Conservation (phyloP, 2,797 vertebrate species). For the Cynodonichthys magdalenae region DNA sequence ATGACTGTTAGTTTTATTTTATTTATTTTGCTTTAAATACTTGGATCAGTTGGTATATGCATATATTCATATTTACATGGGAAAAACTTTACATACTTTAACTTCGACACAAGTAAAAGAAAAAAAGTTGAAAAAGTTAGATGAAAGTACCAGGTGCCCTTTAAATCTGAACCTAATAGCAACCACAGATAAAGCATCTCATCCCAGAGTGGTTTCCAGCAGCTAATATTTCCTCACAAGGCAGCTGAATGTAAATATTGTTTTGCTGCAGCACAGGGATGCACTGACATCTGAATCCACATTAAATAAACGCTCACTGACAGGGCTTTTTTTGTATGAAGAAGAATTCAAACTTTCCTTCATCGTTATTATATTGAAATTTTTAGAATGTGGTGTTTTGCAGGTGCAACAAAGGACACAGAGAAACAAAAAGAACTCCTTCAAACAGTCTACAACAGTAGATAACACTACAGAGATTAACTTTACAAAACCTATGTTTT, state of each 20-base stretch:
- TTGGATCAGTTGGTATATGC: not conserved
- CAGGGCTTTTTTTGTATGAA: constrained; percentile 28
- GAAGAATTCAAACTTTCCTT: constrained; percentile 26
- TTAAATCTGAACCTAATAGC: not conserved
- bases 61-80: not conserved
- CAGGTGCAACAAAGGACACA: constrained; percentile 24
- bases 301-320: constrained; percentile 26
- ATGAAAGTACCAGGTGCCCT: not conserved
- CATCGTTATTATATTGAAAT: constrained; percentile 31
- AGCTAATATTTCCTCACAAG: constrained; percentile 8
- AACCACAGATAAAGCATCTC: not conserved
- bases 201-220: not conserved
- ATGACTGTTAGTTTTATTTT: not conserved
- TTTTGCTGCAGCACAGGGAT: constrained; percentile 30
- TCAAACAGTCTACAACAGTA: constrained; percentile 7
- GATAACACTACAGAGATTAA: not conserved
- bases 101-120: not conserved
- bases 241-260: constrained; percentile 32
- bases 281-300: constrained; percentile 27
- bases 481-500: not conserved
- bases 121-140: not conserved
- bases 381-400: constrained; percentile 35
- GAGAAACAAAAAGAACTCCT: not conserved
- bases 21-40: too few relatives aligned
- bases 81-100: not conserved